Evolutionary conservation across 2,113 vertebrate genomes (phyloP).

Genomic region (Picathartes gymnocephalus): DNA sequence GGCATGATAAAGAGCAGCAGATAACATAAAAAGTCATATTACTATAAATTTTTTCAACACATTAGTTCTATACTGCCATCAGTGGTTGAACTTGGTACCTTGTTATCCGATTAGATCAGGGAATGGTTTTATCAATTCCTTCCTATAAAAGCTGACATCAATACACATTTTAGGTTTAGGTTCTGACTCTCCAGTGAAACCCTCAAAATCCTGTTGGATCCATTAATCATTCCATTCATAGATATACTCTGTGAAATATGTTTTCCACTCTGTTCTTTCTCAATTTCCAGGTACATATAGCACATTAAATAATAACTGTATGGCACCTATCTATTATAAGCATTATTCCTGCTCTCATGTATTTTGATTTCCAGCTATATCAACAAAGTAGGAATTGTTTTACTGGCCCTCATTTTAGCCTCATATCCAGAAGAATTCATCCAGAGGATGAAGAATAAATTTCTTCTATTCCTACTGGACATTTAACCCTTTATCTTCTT

Average conservation of each 20-base stretch:
- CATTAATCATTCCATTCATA: neutral
- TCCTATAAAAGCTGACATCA: neutral
- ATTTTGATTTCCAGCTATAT: neutral
- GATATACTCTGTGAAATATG: neutral
- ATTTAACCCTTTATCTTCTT: neutral
- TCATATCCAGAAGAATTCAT: neutral
- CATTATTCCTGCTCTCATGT: neutral
- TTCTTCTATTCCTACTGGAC: neutral
- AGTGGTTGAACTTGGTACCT: neutral
- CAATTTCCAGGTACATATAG: neutral
- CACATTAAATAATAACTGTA: neutral
- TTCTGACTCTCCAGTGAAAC: neutral
- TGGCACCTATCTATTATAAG: neutral
- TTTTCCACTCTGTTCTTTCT: neutral
- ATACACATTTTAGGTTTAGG: neutral
- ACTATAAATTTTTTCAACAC: slow-evolving; percentile 33
- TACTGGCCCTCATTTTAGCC: neutral
- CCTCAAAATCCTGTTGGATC: neutral
- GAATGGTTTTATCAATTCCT: neutral
- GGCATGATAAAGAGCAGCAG: neutral
- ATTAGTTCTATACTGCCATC: neutral
- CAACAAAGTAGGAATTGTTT: neutral
- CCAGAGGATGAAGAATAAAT: neutral
- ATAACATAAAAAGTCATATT: slow-evolving; percentile 65
- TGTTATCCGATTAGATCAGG: neutral